Conservation (phyloP, 2,797 vertebrate species). For the Naso thynnoides region DNA sequence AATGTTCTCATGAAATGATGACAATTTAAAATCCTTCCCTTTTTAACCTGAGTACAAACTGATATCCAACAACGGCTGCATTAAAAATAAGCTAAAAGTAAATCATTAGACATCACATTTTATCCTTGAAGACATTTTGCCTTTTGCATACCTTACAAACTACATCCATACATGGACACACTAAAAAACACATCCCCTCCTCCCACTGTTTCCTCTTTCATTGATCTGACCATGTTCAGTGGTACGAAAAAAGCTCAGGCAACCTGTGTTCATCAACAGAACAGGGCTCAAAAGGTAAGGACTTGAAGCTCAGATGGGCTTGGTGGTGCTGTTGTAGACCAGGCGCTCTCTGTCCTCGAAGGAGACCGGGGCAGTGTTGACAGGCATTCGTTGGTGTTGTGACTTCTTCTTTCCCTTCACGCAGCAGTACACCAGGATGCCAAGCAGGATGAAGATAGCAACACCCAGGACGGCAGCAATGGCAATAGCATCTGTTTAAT, state of each 20-base stretch:
- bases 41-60: constrained; percentile 63
- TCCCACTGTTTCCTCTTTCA: constrained; percentile 17
- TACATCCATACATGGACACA: constrained; percentile 24
- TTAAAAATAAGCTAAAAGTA: constrained; percentile 41
- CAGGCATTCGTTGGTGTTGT: constrained; percentile 79
- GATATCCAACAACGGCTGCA: constrained; percentile 27
- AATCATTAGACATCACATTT: constrained; percentile 51
- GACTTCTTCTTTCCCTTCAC: constrained; percentile 84
- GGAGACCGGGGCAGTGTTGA: constrained; percentile 79
- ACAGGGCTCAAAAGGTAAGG: constrained; percentile 20
- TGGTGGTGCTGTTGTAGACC: constrained; percentile 93
- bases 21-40: constrained; percentile 7
- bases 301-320: constrained; percentile 87
- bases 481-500: constrained; percentile 70
- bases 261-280: constrained; percentile 1
- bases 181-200: constrained; percentile 23
- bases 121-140: constrained; percentile 1
- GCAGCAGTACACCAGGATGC: constrained; percentile 87
- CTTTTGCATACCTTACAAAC: constrained; percentile 24
- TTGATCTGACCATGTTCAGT: constrained; percentile 44
- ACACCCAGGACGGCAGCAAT: constrained; percentile 84
- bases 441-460: constrained; percentile 86
- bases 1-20: constrained; percentile 2
- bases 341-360: constrained; percentile 90
- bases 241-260: background rate